Evolutionary conservation across 2,888 invertebrate genomes (phyloP).

Genomic region (Sphaerophoria taeniata): DNA sequence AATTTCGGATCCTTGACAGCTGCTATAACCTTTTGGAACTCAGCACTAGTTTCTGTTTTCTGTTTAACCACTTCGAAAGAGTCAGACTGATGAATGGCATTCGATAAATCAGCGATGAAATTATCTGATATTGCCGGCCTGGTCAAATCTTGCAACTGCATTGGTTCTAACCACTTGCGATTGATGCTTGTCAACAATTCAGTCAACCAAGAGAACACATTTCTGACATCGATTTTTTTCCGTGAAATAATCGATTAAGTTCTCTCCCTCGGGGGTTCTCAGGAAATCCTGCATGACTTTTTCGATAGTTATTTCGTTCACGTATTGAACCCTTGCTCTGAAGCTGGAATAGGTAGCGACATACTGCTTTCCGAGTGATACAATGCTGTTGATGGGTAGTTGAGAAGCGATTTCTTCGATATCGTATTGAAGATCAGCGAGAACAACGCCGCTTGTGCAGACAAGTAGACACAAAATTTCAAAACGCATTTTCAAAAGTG

Average conservation of each 20-base stretch:
- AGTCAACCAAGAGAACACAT: neutral
- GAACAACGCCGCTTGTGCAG: neutral
- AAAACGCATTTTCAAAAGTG: too few relatives aligned
- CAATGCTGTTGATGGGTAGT: slow-evolving; percentile 20
- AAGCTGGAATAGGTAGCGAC: neutral
- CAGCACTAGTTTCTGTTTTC: slow-evolving; percentile 9
- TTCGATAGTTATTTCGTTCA: neutral
- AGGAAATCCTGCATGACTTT: neutral
- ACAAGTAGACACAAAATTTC: neutral
- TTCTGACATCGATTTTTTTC: neutral
- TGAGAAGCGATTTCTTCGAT: slow-evolving; percentile 15
- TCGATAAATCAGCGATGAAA: neutral
- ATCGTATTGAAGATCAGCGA: slow-evolving; percentile 13
- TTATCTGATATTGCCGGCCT: neutral
- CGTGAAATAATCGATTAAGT: neutral
- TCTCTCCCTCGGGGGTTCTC: neutral
- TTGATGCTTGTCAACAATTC: neutral
- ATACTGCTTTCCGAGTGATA: slow-evolving; percentile 1
- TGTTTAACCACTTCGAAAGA: neutral
- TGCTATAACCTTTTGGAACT: slow-evolving; percentile 12
- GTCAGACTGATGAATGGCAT: neutral
- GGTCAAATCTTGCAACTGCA: neutral
- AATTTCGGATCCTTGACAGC: slow-evolving; percentile 5
- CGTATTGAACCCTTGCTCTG: neutral
- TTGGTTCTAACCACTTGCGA: slow-evolving; percentile 13